A percentile compares a stretch with the other conserved stretches of the same genome.
phyloP scores from a whole-genome alignment of 2,888 invertebrate genomes.

The Tortrix viridana region DNA sequence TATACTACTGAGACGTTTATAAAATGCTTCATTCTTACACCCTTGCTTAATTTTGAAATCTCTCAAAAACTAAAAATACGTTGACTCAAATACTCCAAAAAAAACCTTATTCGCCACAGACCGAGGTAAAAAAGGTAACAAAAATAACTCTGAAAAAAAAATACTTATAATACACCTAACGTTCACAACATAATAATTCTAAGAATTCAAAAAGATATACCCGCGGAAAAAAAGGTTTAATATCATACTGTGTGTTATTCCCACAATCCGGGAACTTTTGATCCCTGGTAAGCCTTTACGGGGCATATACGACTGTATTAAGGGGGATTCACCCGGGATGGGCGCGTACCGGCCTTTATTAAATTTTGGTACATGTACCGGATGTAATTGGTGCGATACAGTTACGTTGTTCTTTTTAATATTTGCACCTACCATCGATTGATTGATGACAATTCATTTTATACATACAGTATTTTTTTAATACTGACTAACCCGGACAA shows the following conservation, averaged over 20 bases:
- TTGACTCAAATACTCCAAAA: no score
- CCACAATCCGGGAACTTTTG: conserved; percentile 39
- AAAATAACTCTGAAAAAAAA: conserved; percentile 9
- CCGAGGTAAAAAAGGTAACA: background rate
- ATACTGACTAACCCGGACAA: no score
- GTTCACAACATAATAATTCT: conserved; percentile 26
- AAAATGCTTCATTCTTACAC: no score
- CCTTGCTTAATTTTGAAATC: no score
- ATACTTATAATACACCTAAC: conserved; percentile 23
- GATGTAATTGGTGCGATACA: no score
- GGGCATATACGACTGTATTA: conserved; percentile 36
- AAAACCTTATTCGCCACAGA: no score
- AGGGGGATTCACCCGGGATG: conserved; percentile 23
- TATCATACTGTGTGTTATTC: conserved; percentile 35
- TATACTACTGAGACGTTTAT: no score
- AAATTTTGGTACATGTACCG: background rate
- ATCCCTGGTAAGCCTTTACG: conserved; percentile 37
- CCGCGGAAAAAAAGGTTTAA: conserved; percentile 33
- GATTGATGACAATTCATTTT: no score
- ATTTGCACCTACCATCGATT: no score
- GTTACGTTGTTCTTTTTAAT: no score
- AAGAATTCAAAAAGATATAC: conserved; percentile 32
- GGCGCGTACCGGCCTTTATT: conserved; percentile 7
- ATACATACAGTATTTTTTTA: no score
- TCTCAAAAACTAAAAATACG: no score